A percentile compares a stretch with the other conserved stretches of the same genome.
These are phyloP conservation scores for Orthonychiurus folsomi DNA, from an alignment of 2,888 invertebrate genomes.

Conservation along the genomic window DNA sequence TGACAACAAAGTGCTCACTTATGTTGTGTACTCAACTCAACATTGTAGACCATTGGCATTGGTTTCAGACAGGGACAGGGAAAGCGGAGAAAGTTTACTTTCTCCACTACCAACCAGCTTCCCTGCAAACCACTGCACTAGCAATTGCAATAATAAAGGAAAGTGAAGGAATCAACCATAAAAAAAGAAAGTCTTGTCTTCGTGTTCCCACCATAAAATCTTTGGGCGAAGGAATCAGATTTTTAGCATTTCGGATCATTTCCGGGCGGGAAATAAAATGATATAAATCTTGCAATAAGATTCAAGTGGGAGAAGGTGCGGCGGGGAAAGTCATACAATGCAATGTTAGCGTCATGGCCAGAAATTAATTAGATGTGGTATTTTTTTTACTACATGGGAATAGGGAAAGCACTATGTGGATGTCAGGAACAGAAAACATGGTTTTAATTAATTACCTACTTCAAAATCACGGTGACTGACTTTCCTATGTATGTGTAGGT, in stretches of 20 bases:
- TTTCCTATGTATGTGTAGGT: no score
- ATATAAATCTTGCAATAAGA: not conserved
- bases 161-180: not conserved
- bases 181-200: not conserved
- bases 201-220: not conserved
- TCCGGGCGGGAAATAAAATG: not conserved
- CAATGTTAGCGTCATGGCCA: not conserved
- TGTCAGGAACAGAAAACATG: not conserved
- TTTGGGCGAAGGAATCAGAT: not conserved
- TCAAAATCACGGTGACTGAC: not conserved
- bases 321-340: not conserved
- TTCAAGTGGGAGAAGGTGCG: not conserved
- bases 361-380: not conserved
- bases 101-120: not conserved
- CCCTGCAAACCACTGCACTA: not conserved
- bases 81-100: not conserved
- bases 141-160: not conserved
- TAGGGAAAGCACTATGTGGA: no score
- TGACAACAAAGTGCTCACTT: constrained; percentile 1
- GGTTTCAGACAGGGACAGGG: not conserved
- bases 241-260: not conserved
- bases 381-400: no score
- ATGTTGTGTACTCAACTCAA: not conserved
- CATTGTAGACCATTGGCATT: not conserved
- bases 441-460: not conserved